Percentiles rank a stretch among this genome's conserved stretches.
These are phyloP conservation scores for Amniataba percoides DNA, from an alignment of 2,797 vertebrate species.

Conservation along the genomic window DNA sequence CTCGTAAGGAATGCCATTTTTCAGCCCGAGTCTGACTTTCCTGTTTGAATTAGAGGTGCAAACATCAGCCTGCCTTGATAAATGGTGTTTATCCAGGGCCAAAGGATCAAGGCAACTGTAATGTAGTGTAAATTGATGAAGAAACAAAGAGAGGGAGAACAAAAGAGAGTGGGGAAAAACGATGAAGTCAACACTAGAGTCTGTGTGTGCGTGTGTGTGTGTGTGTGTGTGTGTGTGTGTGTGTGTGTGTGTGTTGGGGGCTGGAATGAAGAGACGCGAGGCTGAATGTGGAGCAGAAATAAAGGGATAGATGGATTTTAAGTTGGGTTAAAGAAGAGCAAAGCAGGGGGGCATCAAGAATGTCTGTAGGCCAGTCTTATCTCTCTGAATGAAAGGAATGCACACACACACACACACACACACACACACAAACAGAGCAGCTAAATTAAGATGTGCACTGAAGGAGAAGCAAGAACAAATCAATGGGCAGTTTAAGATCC, in stretches of 20 bases:
- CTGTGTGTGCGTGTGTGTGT: conserved; percentile 8
- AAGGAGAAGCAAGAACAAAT: conserved; percentile 69
- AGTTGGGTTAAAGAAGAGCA: conserved; percentile 54
- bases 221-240: conserved; percentile 18
- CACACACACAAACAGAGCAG: conserved; percentile 36
- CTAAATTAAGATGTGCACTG: conserved; percentile 66
- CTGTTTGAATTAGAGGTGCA: conserved; percentile 82
- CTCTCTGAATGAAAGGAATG: conserved; percentile 73
- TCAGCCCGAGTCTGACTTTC: conserved; percentile 72
- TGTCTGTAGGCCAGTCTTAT: conserved; percentile 76
- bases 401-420: conserved; percentile 39
- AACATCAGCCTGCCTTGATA: conserved; percentile 77
- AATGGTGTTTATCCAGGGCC: conserved; percentile 80
- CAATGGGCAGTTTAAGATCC: conserved; percentile 69
- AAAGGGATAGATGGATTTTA: conserved; percentile 66
- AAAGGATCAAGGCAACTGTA: conserved; percentile 77
- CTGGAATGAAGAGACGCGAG: conserved; percentile 7
- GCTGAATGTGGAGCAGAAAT: conserved; percentile 58
- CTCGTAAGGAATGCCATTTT: conserved; percentile 78
- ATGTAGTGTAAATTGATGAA: conserved; percentile 80
- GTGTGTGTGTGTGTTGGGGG: neutral
- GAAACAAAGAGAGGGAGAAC: conserved; percentile 71
- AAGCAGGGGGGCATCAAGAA: conserved; percentile 64
- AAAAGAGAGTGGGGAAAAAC: conserved; percentile 26
- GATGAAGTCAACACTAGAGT: conserved; percentile 26